Evolutionary conservation across 2,888 invertebrate species (phyloP), one percentile per base, ranked within the genome.

Genomic region (Acanthopleura granulata): DNA sequence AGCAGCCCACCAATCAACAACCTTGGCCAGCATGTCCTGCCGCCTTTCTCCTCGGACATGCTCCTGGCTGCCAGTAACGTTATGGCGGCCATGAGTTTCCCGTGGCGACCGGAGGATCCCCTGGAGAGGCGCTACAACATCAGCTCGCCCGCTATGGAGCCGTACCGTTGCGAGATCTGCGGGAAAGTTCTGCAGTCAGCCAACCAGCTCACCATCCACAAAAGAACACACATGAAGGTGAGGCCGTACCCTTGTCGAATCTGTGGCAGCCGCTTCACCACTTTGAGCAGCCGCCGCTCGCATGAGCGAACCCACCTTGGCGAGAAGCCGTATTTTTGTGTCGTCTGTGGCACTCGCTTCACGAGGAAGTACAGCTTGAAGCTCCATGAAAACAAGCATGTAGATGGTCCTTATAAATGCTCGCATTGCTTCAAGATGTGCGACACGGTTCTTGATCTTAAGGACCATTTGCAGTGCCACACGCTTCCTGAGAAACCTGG

Each of bases 241-340:
- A 81, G 81, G 72, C 84, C 86, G n/a, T 82, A 84, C 72, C 77
- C 82, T n/a, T 86, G 86, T 76, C 80, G 82, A 16, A 84, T 83
- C 76, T 86, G 86, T 74, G 84, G 83, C 12, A 80, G 84, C 75
- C 78, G 84, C 40, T 86, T 86, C 75, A 76, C 83, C 16, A 85
- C 83, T 72, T 76, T 81, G 29, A 82, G 84, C 1, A 81, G 83
- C 70, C 79, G 85, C 40, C 77, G 84, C 25, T 80, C 80, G 18
- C 86, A 86, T 73, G 85, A 86, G 73, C 80, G 83, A 29, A 79
- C 78, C 62, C 86, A 86, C 72, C 72, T 71, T 30, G 77, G 75
- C 22, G 77, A 76, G 29, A 78, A 78, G 62, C 79, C 82, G 75
- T 79, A 80, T 74, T 73, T 82, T 16, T 86, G 86, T 76, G 83